Evolutionary conservation across 2,888 invertebrate species (phyloP), one percentile per base, ranked within the genome.

Genomic region (Xestoiulus laeticollis): DNA sequence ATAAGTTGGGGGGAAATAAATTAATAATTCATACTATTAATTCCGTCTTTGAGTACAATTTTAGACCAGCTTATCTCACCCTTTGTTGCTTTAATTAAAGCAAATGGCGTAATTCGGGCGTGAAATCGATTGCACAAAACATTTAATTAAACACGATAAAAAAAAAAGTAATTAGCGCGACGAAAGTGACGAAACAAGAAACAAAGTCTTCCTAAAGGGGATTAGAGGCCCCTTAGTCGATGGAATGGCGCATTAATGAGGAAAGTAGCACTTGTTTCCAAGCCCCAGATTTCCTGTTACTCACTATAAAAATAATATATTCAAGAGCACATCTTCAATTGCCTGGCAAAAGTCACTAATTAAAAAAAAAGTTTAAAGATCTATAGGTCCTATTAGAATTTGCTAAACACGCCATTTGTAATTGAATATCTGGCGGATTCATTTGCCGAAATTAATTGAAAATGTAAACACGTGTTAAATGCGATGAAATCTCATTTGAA

Each of bases 131-230:
- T 68, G 68, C 26, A n/a, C 26, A 68, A 68, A 68, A 68, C 68
- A 26, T 68, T 68, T 68, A 68, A 68, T 68, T 68, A 68, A 68
- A 68, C 68, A 68, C 68, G 68, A 68, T 68, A 59, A 68, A 68
- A n/a, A n/a, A n/a, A n/a, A 38, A 68, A 68, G n/a, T 68, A 68
- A 68, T 68, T 68, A 68, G 68, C 68, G 68, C 68, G 68, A 68
- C 68, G 22, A 59, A 22, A 68, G 68, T 68, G 68, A 6, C 68
- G 68, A 68, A 68, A 68, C 68, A 68, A 68, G 38, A 38, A 38
- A 38, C 38, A 38, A 38, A 38, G 22, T 26, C 68, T 26, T 68
- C 68, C 68, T 68, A 26, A 68, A 26, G 68, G 26, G 26, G 68
- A 68, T 68, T 68, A 68, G 26, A 12, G 68, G 68, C 68, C 68